These are phyloP conservation scores for Heliangelus exortis DNA, from an alignment of 2,797 vertebrate genomes.

Conservation along the genomic window DNA sequence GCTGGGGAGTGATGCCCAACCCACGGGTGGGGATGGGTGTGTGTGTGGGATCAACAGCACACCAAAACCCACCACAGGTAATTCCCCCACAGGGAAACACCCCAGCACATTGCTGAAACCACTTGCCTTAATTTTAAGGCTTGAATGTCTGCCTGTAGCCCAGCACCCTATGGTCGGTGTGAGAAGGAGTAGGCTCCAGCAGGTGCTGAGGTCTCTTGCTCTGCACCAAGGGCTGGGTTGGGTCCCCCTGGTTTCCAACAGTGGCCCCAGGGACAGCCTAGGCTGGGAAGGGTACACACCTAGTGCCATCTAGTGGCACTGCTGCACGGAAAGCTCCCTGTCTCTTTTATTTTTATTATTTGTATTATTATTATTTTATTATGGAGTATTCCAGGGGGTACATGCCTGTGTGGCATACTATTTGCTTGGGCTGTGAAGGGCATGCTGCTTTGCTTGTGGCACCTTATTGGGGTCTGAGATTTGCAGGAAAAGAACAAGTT, in stretches of 20 bases:
- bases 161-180: fast-evolving
- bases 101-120: too few species aligned
- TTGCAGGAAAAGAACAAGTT: neutral
- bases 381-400: neutral
- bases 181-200: neutral
- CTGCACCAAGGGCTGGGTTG: neutral
- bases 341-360: neutral
- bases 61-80: neutral
- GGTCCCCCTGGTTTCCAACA: neutral
- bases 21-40: fast-evolving
- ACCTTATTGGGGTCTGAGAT: neutral
- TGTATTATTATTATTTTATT: neutral
- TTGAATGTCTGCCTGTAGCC: neutral
- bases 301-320: conserved; percentile 65
- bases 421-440: neutral
- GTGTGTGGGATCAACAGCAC: fast-evolving
- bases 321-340: neutral
- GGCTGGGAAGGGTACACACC: neutral
- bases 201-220: neutral
- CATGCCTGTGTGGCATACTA: fast-evolving
- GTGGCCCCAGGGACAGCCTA: neutral
- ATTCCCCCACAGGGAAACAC: neutral
- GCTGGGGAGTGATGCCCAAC: neutral
- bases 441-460: neutral
- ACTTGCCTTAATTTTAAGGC: neutral